Percentiles rank a stretch among this genome's conserved stretches.
Conservation (phyloP, 1,140 invertebrate genomes). For the Cotesia chilonis region DNA sequence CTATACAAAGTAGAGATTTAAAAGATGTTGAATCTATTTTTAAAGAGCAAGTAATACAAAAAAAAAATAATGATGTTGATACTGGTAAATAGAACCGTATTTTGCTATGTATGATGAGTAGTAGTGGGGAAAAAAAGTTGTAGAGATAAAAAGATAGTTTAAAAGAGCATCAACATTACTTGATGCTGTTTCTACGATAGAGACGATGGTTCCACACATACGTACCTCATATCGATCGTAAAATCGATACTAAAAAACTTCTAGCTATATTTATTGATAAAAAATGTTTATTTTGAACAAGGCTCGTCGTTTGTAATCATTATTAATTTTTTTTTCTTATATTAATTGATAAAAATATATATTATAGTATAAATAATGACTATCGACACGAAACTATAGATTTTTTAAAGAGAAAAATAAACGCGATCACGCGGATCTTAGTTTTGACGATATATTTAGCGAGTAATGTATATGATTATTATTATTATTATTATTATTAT, state of each 20-base stretch:
- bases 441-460: slow-evolving; percentile 16
- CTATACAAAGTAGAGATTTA: slow-evolving; percentile 54
- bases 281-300: slow-evolving; percentile 58
- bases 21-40: slow-evolving; percentile 64
- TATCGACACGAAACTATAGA: slow-evolving; percentile 6
- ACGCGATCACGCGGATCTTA: not conserved
- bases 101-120: slow-evolving; percentile 56
- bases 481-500: too few relatives aligned
- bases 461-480: not conserved
- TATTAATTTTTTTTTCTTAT: slow-evolving; percentile 43
- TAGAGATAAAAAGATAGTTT: too few relatives aligned
- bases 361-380: not conserved
- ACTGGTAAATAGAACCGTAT: slow-evolving; percentile 54
- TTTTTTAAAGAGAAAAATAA: slow-evolving; percentile 15
- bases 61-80: slow-evolving; percentile 42
- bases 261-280: slow-evolving; percentile 50
- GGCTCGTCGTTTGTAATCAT: slow-evolving; percentile 59
- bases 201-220: slow-evolving; percentile 58
- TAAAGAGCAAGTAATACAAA: slow-evolving; percentile 55
- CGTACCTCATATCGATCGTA: slow-evolving; percentile 64
- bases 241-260: slow-evolving; percentile 58
- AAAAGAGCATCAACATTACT: slow-evolving; percentile 33
- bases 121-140: slow-evolving; percentile 36
- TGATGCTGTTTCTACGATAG: slow-evolving; percentile 57
- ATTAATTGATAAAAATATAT: slow-evolving; percentile 13